A percentile compares a stretch with the other conserved stretches of the same genome.
phyloP scores from a whole-genome alignment of 2,888 invertebrate species.

The Minunthozetes semirufus region DNA sequence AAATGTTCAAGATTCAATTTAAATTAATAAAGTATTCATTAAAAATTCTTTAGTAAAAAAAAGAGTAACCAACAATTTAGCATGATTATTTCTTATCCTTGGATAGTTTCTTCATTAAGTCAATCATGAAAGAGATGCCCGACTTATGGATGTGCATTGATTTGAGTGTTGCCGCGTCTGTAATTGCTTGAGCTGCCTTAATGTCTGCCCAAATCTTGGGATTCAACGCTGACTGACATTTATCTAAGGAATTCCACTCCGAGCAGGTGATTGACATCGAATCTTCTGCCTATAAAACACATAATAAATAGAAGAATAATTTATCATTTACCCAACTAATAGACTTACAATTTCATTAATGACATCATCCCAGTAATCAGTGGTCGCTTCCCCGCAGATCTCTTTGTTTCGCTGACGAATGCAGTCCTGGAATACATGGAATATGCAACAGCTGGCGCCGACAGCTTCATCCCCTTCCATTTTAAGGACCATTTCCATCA shows the following conservation, averaged over 20 bases:
- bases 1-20: no score
- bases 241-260: neutral
- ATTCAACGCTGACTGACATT: neutral
- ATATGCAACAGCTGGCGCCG: neutral
- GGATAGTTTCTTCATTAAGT: neutral
- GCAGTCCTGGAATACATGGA: neutral
- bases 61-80: no score
- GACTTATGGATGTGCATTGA: neutral
- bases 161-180: neutral
- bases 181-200: neutral
- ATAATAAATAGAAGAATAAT: neutral
- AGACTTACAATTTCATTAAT: neutral
- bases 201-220: neutral
- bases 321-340: neutral
- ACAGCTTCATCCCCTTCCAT: neutral
- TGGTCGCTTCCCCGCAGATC: neutral
- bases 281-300: neutral
- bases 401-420: neutral
- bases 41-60: no score
- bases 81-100: no score
- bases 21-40: no score
- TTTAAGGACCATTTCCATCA: neutral
- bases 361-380: constrained; percentile 11
- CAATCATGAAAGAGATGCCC: neutral
- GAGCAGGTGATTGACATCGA: neutral